Percentiles rank a stretch among this genome's conserved stretches.
These are phyloP conservation scores for Palloptera scutellata DNA, from an alignment of 2,888 invertebrate genomes.

Conservation along the genomic window DNA sequence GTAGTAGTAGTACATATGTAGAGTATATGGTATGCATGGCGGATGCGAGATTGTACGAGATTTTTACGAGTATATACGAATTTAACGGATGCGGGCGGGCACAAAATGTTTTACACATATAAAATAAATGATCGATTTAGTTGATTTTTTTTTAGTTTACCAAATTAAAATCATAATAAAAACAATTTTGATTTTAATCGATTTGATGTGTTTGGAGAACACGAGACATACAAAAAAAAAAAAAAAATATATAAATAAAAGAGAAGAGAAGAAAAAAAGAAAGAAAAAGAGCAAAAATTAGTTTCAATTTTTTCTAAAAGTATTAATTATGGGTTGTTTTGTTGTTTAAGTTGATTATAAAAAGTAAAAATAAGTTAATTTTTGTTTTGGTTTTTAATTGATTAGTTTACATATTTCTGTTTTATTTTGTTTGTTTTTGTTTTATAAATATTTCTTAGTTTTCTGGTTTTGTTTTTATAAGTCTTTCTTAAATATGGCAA, in stretches of 20 bases:
- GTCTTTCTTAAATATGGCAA: too few relatives aligned
- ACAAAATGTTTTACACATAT: conserved; percentile 31
- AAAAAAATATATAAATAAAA: conserved; percentile 33
- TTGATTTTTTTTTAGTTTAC: conserved; percentile 6
- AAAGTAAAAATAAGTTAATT: neutral
- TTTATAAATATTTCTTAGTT: neutral
- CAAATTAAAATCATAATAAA: conserved; percentile 20
- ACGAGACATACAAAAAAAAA: neutral
- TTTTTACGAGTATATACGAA: neutral
- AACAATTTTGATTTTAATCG: conserved; percentile 22
- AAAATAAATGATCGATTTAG: too few relatives aligned
- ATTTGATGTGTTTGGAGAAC: conserved; percentile 7
- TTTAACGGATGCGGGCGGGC: conserved; percentile 51
- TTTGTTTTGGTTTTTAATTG: too few relatives aligned
- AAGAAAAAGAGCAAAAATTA: conserved; percentile 58
- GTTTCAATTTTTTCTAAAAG: conserved; percentile 44
- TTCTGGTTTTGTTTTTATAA: neutral
- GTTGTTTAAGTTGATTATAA: neutral
- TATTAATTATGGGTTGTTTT: neutral
- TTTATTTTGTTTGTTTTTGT: too few relatives aligned
- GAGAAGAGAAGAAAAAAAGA: conserved; percentile 56
- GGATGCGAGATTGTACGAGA: neutral
- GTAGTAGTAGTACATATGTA: neutral
- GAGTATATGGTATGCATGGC: conserved; percentile 15
- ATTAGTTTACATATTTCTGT: too few relatives aligned